phyloP scores from a whole-genome alignment of 2,888 invertebrate species.

The Apeira syringaria region DNA sequence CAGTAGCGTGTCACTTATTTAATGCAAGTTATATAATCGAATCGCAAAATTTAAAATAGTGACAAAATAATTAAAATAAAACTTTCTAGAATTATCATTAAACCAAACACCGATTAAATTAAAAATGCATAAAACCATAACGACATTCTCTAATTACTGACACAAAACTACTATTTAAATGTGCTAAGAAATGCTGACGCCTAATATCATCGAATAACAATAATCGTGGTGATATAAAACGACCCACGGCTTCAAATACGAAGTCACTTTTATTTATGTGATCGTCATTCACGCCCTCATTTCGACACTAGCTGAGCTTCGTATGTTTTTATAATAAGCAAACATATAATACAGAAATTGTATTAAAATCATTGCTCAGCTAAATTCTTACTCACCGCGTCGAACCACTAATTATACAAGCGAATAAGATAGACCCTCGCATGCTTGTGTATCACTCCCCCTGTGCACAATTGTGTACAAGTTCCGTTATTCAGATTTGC shows the following conservation, averaged over 20 bases:
- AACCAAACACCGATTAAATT: conserved; percentile 40
- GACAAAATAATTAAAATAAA: conserved; percentile 10
- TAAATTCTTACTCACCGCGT: conserved; percentile 42
- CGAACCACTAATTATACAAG: conserved; percentile 40
- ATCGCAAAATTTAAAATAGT: background rate
- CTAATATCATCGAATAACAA: conserved; percentile 32
- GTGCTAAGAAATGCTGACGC: conserved; percentile 52
- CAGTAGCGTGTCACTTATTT: too few relatives aligned
- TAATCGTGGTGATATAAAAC: conserved; percentile 25
- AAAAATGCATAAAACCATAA: conserved; percentile 52
- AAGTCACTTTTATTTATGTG: conserved; percentile 35
- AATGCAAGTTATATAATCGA: too few relatives aligned
- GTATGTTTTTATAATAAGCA: conserved; percentile 15
- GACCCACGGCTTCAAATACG: conserved; percentile 37
- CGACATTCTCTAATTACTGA: conserved; percentile 53
- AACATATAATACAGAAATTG: background rate
- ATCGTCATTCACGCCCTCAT: conserved; percentile 39
- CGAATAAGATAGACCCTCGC: conserved; percentile 36
- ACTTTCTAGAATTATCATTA: conserved; percentile 16
- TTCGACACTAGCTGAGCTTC: conserved; percentile 46
- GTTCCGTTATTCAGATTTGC: too few relatives aligned
- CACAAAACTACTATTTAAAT: conserved; percentile 59
- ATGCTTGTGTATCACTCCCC: conserved; percentile 40
- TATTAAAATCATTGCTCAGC: conserved; percentile 41
- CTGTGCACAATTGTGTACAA: conserved; percentile 23